A percentile compares a stretch with the other conserved stretches of the same genome.
phyloP scores from a whole-genome alignment of 2,888 invertebrate species.

The Liposcelis brunnea region DNA sequence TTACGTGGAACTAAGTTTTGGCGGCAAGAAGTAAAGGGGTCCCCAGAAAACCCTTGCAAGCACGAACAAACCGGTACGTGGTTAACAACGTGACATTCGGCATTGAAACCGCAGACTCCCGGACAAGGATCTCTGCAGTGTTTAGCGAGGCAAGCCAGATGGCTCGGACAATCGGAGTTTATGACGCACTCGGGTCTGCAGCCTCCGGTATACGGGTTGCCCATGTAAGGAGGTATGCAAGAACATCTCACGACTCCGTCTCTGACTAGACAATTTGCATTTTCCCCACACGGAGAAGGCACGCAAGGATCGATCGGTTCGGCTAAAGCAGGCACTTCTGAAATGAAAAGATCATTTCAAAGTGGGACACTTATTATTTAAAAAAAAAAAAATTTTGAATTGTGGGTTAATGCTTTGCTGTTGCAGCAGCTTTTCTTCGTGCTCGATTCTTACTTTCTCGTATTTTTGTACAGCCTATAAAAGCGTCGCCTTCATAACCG shows the following conservation, averaged over 20 bases:
- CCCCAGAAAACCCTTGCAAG: slow-evolving; percentile 54
- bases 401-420: too few species aligned
- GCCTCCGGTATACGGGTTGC: slow-evolving; percentile 70
- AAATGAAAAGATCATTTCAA: slow-evolving; percentile 13
- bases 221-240: slow-evolving; percentile 77
- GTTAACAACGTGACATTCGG: slow-evolving; percentile 64
- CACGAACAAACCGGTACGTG: slow-evolving; percentile 74
- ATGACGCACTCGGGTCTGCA: slow-evolving; percentile 73
- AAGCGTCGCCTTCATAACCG: slow-evolving; percentile 70
- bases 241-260: slow-evolving; percentile 54
- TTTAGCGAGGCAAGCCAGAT: slow-evolving; percentile 62
- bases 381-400: slow-evolving; percentile 7
- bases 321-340: slow-evolving; percentile 21
- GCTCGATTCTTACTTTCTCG: slow-evolving; percentile 26
- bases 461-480: slow-evolving; percentile 53
- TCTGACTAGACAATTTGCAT: slow-evolving; percentile 55
- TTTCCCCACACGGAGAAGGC: slow-evolving; percentile 70
- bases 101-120: slow-evolving; percentile 66
- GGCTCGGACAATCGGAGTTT: slow-evolving; percentile 61
- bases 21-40: slow-evolving; percentile 67
- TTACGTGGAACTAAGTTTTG: slow-evolving; percentile 37
- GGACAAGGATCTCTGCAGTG: slow-evolving; percentile 75
- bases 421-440: too few species aligned
- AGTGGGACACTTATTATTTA: too few species aligned
- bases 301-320: slow-evolving; percentile 43